phyloP scores from a whole-genome alignment of 2,113 vertebrate genomes.

The Sylvicapra grimmia region DNA sequence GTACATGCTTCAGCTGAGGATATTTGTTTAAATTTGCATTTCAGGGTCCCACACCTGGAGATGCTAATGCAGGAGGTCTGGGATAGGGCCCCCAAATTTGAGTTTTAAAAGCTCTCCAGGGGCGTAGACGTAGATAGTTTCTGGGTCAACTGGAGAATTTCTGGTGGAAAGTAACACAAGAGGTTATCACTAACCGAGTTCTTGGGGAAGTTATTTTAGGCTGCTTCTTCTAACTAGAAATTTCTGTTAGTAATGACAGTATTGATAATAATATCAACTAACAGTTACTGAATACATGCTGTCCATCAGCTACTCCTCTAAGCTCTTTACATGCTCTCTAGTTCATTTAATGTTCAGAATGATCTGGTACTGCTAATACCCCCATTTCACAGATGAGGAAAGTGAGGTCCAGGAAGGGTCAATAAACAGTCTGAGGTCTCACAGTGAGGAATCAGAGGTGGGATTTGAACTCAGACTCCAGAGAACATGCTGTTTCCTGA shows the following conservation, averaged over 20 bases:
- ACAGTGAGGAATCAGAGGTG: not conserved
- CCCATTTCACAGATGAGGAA: not conserved
- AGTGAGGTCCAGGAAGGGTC: not conserved
- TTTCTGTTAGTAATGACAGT: not conserved
- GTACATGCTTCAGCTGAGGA: not conserved
- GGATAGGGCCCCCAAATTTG: not conserved
- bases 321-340: not conserved
- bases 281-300: not conserved
- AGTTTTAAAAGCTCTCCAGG: not conserved
- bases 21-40: not conserved
- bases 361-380: not conserved
- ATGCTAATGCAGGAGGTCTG: not conserved
- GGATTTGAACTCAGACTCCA: not conserved
- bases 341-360: not conserved
- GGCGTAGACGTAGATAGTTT: not conserved
- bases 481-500: not conserved
- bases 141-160: not conserved
- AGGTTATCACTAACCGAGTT: not conserved
- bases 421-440: not conserved
- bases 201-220: not conserved
- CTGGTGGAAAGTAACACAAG: not conserved
- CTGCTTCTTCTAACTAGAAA: not conserved
- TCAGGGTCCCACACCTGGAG: not conserved
- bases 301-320: not conserved
- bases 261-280: not conserved